A percentile compares a stretch with the other conserved stretches of the same genome.
Evolutionary conservation across 2,113 vertebrate species (phyloP).

Genomic region (Rynchops niger): DNA sequence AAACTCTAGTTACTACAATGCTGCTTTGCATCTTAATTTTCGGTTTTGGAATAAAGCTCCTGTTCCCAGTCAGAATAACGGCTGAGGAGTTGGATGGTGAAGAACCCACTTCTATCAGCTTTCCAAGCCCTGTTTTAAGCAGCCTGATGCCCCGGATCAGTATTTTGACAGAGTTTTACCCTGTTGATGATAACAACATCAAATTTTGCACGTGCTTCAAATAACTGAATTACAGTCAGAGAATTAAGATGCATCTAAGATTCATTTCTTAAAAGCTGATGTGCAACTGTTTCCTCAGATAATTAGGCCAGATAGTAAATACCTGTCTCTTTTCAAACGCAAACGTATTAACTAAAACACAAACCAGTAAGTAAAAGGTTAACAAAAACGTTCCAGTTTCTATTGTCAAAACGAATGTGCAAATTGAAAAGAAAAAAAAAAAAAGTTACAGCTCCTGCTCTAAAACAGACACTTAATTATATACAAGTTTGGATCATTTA

Average conservation of each 20-base stretch:
- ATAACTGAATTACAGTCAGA: neutral
- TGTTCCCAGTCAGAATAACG: neutral
- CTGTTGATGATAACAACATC: neutral
- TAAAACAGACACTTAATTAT: constrained; percentile 80
- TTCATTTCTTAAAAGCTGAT: neutral
- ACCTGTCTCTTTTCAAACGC: neutral
- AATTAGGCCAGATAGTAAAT: constrained; percentile 17
- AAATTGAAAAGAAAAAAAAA: constrained; percentile 41
- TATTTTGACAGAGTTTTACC: neutral
- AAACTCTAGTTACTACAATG: neutral
- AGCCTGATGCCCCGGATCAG: neutral
- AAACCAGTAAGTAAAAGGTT: constrained; percentile 62
- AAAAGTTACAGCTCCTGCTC: constrained; percentile 62
- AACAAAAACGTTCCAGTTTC: constrained; percentile 52
- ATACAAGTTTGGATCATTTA: constrained; percentile 83
- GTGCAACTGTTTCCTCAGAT: neutral
- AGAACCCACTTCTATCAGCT: neutral
- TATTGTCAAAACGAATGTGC: constrained; percentile 70
- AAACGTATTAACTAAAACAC: constrained; percentile 20
- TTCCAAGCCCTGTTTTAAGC: neutral
- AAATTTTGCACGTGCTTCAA: neutral
- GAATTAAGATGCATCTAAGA: neutral
- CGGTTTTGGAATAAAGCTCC: neutral
- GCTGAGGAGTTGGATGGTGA: neutral
- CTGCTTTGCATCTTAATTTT: neutral